These are phyloP conservation scores for Meda fulgida DNA, from an alignment of 2,797 vertebrate genomes.

Conservation along the genomic window DNA sequence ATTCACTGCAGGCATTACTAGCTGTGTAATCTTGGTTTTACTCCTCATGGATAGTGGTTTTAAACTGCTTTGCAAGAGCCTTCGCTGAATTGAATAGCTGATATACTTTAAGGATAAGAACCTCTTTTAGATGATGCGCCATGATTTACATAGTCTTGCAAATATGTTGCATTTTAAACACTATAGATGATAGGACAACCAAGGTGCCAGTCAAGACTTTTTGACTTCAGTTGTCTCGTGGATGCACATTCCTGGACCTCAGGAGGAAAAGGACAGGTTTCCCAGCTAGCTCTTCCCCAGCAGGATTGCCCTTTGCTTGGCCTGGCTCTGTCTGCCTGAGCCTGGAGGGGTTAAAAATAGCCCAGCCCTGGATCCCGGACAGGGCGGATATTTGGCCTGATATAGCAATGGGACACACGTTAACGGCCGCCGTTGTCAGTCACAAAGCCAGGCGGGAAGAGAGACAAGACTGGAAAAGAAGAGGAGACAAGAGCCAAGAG, in stretches of 20 bases:
- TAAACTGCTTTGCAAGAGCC: not conserved
- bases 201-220: not conserved
- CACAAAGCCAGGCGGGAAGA: conserved; percentile 46
- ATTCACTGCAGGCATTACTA: not conserved
- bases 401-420: conserved; percentile 58
- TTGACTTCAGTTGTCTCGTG: not conserved
- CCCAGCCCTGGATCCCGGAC: conserved; percentile 31
- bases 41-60: not conserved
- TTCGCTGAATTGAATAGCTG: not conserved
- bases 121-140: not conserved
- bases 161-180: not conserved
- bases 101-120: not conserved
- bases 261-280: conserved; percentile 33
- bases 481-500: not conserved
- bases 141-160: not conserved
- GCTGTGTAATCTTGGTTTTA: not conserved
- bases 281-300: conserved; percentile 59
- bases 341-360: conserved; percentile 72
- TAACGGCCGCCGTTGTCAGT: conserved; percentile 70
- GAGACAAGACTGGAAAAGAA: conserved; percentile 13
- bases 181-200: not conserved
- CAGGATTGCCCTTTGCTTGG: conserved; percentile 62
- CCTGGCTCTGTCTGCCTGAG: conserved; percentile 49
- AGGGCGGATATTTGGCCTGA: conserved; percentile 51
- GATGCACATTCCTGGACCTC: conserved; percentile 23